phyloP scores from a whole-genome alignment of 2,888 invertebrate species.

The Sipunculus nudus region DNA sequence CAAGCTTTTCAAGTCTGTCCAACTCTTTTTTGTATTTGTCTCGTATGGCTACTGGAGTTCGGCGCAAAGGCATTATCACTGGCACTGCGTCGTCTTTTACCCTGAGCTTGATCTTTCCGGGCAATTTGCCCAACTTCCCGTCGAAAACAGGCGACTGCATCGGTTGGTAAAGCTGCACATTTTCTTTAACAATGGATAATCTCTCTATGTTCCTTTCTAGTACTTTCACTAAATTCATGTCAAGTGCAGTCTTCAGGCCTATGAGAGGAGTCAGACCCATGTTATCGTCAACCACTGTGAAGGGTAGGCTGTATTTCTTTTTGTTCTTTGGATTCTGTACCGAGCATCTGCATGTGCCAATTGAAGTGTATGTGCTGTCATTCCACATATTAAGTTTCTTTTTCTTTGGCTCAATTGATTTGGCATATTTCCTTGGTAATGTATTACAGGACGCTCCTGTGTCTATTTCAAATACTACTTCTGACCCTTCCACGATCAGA shows the following conservation, averaged over 20 bases:
- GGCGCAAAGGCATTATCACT: conserved; percentile 15
- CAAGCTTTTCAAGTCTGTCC: conserved; percentile 13
- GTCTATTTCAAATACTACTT: conserved; percentile 21
- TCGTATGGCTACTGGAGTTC: conserved; percentile 11
- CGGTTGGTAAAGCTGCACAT: no score
- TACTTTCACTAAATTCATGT: conserved; percentile 20
- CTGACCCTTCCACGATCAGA: not conserved
- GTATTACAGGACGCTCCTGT: conserved; percentile 22
- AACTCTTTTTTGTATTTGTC: conserved; percentile 26
- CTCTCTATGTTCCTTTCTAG: conserved; percentile 13
- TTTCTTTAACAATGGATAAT: no score
- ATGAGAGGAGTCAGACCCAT: conserved; percentile 18
- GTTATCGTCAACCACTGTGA: conserved; percentile 16
- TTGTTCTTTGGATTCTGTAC: conserved; percentile 14
- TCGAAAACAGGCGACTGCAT: conserved; percentile 9
- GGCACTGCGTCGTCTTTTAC: conserved; percentile 4
- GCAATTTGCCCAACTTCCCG: not conserved
- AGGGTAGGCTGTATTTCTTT: conserved; percentile 18
- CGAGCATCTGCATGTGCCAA: not conserved
- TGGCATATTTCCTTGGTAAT: conserved; percentile 12
- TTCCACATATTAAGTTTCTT: conserved; percentile 13
- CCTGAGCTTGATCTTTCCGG: conserved; percentile 11
- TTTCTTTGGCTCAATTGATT: not conserved
- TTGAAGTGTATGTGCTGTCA: not conserved
- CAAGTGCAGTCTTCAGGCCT: not conserved